These are phyloP conservation scores for Beaufortia kweichowensis DNA, from an alignment of 2,113 vertebrate species.

Conservation along the genomic window DNA sequence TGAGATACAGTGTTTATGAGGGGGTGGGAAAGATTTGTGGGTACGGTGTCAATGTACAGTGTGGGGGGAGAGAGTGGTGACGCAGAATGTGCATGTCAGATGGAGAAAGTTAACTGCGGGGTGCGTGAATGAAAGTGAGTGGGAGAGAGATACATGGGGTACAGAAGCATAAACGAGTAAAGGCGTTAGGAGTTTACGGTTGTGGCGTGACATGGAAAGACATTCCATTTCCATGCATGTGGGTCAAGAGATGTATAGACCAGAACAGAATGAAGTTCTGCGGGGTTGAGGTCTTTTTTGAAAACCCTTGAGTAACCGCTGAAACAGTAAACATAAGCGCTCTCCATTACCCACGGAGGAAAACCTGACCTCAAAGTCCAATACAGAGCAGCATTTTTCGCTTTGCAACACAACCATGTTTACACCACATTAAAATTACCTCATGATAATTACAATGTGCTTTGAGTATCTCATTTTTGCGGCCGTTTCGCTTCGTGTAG, in stretches of 20 bases:
- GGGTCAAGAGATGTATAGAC: slow-evolving; percentile 18
- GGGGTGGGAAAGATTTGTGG: slow-evolving; percentile 27
- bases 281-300: slow-evolving; percentile 19
- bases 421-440: slow-evolving; percentile 65
- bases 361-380: slow-evolving; percentile 59
- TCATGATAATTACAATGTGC: slow-evolving; percentile 67
- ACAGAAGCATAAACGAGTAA: slow-evolving; percentile 30
- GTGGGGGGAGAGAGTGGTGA: slow-evolving; percentile 10
- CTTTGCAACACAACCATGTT: slow-evolving; percentile 56
- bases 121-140: slow-evolving; percentile 26
- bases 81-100: slow-evolving; percentile 38
- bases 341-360: slow-evolving; percentile 57
- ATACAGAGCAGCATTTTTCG: slow-evolving; percentile 55
- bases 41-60: slow-evolving; percentile 30
- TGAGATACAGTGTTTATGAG: not conserved
- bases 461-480: slow-evolving; percentile 54
- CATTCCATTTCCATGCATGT: not conserved
- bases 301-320: slow-evolving; percentile 42
- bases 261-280: slow-evolving; percentile 44
- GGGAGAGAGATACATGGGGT: slow-evolving; percentile 33
- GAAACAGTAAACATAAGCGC: slow-evolving; percentile 47
- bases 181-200: slow-evolving; percentile 52
- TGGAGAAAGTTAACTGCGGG: slow-evolving; percentile 40
- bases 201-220: slow-evolving; percentile 44
- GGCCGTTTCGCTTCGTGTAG: slow-evolving; percentile 56